Conservation (phyloP, 2,888 invertebrate species). For the Agrochola macilenta region DNA sequence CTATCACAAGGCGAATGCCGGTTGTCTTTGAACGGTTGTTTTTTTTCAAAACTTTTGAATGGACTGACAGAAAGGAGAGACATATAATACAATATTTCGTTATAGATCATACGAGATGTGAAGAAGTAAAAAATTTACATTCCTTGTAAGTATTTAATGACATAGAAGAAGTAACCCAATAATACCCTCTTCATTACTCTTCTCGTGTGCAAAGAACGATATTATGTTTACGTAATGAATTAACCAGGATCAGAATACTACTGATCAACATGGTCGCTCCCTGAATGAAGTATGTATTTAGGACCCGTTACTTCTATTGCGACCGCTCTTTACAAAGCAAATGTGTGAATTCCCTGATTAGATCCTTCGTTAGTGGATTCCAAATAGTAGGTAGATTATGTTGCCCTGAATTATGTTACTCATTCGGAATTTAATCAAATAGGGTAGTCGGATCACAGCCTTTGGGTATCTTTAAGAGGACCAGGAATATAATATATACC, state of each 20-base stretch:
- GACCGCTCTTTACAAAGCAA: slow-evolving; percentile 35
- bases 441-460: neutral
- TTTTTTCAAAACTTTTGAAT: neutral
- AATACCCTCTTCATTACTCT: neutral
- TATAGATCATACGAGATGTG: neutral
- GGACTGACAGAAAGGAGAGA: neutral
- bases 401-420: neutral
- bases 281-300: slow-evolving; percentile 43
- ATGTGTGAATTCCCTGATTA: slow-evolving; percentile 30
- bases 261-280: neutral
- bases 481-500: too few relatives aligned
- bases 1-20: too few relatives aligned
- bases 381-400: neutral
- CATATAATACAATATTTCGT: neutral
- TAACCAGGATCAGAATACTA: slow-evolving; percentile 2
- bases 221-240: neutral
- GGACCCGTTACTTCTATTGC: slow-evolving; percentile 15
- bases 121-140: neutral
- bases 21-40: too few relatives aligned
- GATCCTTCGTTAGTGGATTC: slow-evolving; percentile 17
- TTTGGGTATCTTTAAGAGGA: neutral
- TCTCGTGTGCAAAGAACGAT: neutral
- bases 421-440: neutral
- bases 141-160: too few relatives aligned
- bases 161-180: neutral